Base-by-base conservation (phyloP, 2,888 invertebrate genomes). In the Nephrocerus scutellatus region DNA sequence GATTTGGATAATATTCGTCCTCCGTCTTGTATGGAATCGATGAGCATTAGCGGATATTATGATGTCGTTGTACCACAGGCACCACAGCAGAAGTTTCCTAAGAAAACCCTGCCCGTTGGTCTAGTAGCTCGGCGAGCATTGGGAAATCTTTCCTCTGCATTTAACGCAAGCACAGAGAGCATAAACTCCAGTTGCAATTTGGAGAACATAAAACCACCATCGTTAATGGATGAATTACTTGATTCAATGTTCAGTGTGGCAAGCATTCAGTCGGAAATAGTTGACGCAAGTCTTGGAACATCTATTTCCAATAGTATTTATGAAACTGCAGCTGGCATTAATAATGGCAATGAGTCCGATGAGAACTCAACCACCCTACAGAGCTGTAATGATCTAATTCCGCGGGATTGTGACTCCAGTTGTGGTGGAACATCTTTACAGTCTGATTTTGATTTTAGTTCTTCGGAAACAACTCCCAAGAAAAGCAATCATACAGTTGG, bases 201-300 rank as follows among this genome's bases (percentile, higher is more conserved):
- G 37, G 89, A 90, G 21, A 82, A 82, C 46, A 77, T 88, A 4
- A 85, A 85, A 59, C 88, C 89, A 4, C 88, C 90, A 0, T 85
- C 87, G 0, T 75, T 82, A 47, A 81, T 88, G 80, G 84, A 84
- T 41, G 74, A 80, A 52, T 63, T 82, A 5, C 54, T 76, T 2
- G 89, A 90, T 52, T 89, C 88, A 48, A 84, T 88, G 80, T 71
- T 84, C 10, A 89, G 88, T 38, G 84, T 89, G 1, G 82, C 84
- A 0, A 89, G 88, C 59, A 81, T 88, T 41, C 81, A 81, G 18
- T 87, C 84, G 0, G 88, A 88, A 66, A 75, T 82, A 4, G 82
- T 76, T 1, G 85, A 84, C 40, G 57, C 52, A 1, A 67, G 65
- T 35, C 51, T 70, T 46, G 53, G 67, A 20, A 63, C 58, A 8